These are phyloP conservation scores for Hipposideros larvatus DNA, from an alignment of 2,797 vertebrate genomes.

Conservation along the genomic window DNA sequence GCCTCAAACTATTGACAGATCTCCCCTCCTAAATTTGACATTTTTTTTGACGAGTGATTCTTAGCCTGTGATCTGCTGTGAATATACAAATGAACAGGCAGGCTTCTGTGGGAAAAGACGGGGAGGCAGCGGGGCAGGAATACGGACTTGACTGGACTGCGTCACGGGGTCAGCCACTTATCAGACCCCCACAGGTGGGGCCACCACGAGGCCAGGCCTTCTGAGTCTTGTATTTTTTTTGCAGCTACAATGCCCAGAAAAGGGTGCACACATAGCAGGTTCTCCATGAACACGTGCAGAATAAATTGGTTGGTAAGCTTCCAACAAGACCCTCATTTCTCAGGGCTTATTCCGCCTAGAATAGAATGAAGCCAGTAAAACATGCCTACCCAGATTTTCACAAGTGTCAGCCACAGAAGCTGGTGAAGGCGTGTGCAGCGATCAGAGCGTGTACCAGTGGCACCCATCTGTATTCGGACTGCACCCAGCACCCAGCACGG, in stretches of 20 bases:
- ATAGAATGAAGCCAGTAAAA: not conserved
- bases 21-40: slow-evolving; percentile 10
- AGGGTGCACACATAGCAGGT: not conserved
- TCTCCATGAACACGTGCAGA: not conserved
- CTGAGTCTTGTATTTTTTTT: accelerated
- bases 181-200: accelerated
- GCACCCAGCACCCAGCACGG: no score
- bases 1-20: not conserved
- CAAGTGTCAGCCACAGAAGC: not conserved
- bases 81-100: not conserved
- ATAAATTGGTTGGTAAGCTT: not conserved
- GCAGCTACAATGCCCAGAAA: not conserved
- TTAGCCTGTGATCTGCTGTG: not conserved
- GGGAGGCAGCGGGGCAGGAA: not conserved
- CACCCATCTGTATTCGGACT: accelerated
- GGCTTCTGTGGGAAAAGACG: not conserved
- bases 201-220: not conserved
- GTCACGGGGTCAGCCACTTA: not conserved
- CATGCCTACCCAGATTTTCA: not conserved
- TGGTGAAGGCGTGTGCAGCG: not conserved
- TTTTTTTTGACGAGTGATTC: not conserved
- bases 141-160: not conserved
- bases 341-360: no score
- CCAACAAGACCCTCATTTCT: not conserved
- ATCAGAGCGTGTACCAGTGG: accelerated